Conservation (phyloP, 2,797 vertebrate species). For the Peromyscus aztecus region DNA sequence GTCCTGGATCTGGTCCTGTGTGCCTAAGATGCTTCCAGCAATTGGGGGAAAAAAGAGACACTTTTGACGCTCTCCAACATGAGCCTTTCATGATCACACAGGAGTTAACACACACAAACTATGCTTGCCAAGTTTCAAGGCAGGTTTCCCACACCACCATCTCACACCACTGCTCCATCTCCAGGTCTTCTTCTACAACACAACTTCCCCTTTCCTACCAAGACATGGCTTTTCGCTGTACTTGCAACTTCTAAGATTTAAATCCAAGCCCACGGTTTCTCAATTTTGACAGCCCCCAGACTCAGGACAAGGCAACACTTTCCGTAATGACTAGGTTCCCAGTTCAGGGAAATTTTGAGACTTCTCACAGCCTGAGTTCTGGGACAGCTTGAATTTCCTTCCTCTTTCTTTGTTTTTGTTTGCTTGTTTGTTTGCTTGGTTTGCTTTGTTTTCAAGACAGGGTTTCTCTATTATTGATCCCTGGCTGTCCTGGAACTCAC, state of each 20-base stretch:
- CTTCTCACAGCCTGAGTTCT: conserved; percentile 28
- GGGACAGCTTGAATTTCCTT: conserved; percentile 64
- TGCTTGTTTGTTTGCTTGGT: neutral
- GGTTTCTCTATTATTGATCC: neutral
- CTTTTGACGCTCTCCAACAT: neutral
- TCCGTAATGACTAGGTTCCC: conserved; percentile 15
- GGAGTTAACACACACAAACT: neutral
- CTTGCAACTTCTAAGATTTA: conserved; percentile 28
- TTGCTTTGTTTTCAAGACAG: neutral
- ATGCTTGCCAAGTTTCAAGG: neutral
- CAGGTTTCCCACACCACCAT: neutral
- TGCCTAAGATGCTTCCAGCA: neutral
- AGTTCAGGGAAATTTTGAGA: conserved; percentile 28
- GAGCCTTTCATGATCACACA: neutral
- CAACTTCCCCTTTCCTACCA: neutral
- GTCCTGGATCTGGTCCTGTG: neutral
- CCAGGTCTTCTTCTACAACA: conserved; percentile 1
- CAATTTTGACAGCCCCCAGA: conserved; percentile 29
- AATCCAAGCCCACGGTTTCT: conserved; percentile 49
- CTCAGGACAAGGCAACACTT: conserved; percentile 30
- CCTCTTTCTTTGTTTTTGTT: conserved; percentile 4
- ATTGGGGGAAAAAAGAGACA: neutral
- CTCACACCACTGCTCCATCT: neutral
- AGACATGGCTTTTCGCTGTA: neutral
- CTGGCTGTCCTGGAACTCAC: neutral